Conservation (phyloP, 1,140 invertebrate species). For the Probaryconus sp. region DNA sequence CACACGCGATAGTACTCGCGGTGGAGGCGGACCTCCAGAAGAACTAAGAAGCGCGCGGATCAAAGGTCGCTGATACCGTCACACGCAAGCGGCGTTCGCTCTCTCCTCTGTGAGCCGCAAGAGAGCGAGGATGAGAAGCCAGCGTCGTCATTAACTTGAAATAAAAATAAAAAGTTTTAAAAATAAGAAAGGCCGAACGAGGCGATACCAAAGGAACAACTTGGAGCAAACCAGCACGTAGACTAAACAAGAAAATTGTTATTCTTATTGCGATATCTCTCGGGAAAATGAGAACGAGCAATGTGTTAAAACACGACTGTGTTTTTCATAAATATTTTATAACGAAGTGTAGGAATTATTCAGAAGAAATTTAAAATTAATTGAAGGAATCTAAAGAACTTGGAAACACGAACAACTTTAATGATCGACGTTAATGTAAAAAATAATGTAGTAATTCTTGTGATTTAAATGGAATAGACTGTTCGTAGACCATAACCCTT, state of each 20-base stretch:
- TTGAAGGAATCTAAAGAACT: too few species aligned
- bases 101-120: constrained; percentile 7
- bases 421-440: too few species aligned
- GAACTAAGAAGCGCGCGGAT: constrained; percentile 60
- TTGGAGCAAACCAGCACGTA: neutral
- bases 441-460: too few species aligned
- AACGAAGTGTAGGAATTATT: neutral
- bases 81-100: constrained; percentile 59
- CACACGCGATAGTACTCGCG: constrained; percentile 63
- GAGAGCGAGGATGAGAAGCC: constrained; percentile 19
- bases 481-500: constrained; percentile 35
- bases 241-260: constrained; percentile 17
- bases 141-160: constrained; percentile 45
- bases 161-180: constrained; percentile 31
- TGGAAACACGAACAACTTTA: too few species aligned
- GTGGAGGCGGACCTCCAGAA: constrained; percentile 58
- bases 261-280: constrained; percentile 6
- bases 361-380: neutral
- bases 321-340: too few species aligned
- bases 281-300: neutral
- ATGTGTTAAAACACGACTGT: neutral
- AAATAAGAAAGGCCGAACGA: constrained; percentile 34
- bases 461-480: constrained; percentile 22
- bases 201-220: neutral
- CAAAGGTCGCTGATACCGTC: constrained; percentile 62